Evolutionary conservation across 1,140 invertebrate species (phyloP), one percentile per base, ranked within the genome.

Genomic region (Leptopilina boulardi): DNA sequence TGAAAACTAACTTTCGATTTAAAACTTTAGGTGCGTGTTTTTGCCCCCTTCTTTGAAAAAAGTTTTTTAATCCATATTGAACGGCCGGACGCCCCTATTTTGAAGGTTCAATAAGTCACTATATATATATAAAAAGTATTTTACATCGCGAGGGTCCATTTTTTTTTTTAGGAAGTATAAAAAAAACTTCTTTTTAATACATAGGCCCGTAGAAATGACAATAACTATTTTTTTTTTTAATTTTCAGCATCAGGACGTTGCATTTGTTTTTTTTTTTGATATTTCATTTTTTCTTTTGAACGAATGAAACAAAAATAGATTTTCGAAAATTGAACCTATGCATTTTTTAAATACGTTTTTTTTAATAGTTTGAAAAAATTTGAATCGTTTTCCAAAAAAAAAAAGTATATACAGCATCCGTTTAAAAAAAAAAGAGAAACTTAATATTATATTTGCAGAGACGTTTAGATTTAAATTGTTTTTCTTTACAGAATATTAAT

Each of bases 141-240:
- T 42, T 79, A 47, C 41, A 72, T 47, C 18, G 21, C 19, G 42
- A 47, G 21, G 21, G 41, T 72, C 41, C 41, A 72, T 44, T 51
- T 38, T 71, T 74, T 59, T 8, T 79, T 82, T 78, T 84, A 77
- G 76, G 82, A 83, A 79, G 82, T 87, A 88, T 82, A 86, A 85
- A 66, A n/a, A n/a, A 66, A 87, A 87, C 86, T 80, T 79, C 81
- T 86, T 84, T 78, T 79, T 79, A 82, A 72, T 88, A 87, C 79
- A 72, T 86, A 78, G 83, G 80, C 82, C 80, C 83, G 83, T 87
- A 87, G 83, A 87, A 88, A 88, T 81, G 81, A 84, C 83, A 72
- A 81, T 51, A 71, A 23, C 75, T 18, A 19, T 19, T 26, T 15
- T 66, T 11, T 66, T n/a, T n/a, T n/a, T n/a, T n/a, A n/a, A n/a